Percentiles rank a stretch among this genome's conserved stretches.
These are phyloP conservation scores for Empis stercorea DNA, from an alignment of 2,888 invertebrate genomes.

Conservation along the genomic window DNA sequence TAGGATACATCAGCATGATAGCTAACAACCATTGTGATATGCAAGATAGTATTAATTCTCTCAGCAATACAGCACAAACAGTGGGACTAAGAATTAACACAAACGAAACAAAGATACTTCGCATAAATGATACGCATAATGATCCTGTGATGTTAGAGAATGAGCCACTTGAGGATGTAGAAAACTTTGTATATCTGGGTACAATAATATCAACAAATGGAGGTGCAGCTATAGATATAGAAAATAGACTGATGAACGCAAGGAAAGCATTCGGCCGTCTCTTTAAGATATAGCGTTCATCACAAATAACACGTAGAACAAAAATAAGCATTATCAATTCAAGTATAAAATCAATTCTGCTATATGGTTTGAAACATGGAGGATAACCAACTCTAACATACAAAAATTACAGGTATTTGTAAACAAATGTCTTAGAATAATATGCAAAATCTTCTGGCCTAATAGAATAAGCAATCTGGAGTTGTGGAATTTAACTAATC, in stretches of 20 bases:
- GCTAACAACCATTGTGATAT: background rate
- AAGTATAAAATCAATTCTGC: background rate
- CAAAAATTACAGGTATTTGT: background rate
- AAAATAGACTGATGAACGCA: background rate
- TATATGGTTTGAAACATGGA: background rate
- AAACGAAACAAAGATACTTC: background rate
- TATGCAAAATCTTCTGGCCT: background rate
- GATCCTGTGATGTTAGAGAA: background rate
- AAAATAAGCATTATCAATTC: background rate
- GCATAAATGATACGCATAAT: background rate
- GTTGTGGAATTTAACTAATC: background rate
- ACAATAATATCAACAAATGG: background rate
- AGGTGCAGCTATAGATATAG: background rate
- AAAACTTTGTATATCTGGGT: background rate
- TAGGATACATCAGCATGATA: background rate
- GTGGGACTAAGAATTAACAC: background rate
- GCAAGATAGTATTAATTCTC: background rate
- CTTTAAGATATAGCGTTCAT: background rate
- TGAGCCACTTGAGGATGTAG: background rate
- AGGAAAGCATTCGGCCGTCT: background rate
- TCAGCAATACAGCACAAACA: background rate
- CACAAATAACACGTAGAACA: background rate
- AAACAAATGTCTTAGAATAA: background rate
- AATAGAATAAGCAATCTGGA: background rate
- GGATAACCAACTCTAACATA: background rate